Base-by-base conservation (phyloP, 2,797 vertebrate species). In the Cygnus olor region DNA sequence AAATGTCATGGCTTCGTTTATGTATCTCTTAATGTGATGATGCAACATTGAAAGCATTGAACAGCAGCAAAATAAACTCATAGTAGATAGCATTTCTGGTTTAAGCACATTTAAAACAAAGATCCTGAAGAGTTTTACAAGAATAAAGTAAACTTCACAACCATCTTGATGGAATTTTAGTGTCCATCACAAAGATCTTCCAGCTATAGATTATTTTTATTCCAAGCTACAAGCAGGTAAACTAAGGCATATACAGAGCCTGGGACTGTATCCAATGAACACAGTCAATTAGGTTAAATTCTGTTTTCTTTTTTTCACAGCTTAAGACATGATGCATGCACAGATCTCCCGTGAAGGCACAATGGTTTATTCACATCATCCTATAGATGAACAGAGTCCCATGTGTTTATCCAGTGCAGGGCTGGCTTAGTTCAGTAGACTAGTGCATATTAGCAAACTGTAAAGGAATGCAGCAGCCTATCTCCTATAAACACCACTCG, bases 401-500 rank as follows among this genome's bases (percentile, higher is more conserved):
- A 63, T 2, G 2, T 80, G 66, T 93, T 96, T 92, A 76, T 78
- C 56, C 17, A n/a, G 56, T 14, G 9, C 47, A 54, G 63, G 69
- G 87, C 72, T 94, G 84, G 65, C 77, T 92, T 78, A 42, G 69
- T 91, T 89, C 87, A 63, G 76, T 24, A 93, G 87, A 89, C 20
- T 24, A 49, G 51, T 2, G 0, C 92, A 66, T 96, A 95, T 95
- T 96, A 96, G 95, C 96, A 84, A 93, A 94, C 68, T 82, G 85
- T 86, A 94, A 90, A 95, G 88, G 95, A 95, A 96, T 95, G 94
- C 88, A 91, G 88, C 94, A 78, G 71, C 74, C 74, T 71, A 86
- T 91, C 91, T 91, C 93, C 87, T 95, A 54, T 91, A 95, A 96
- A 94, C 91, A 91, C 72, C 80, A 94, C 89, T 95, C 36, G 78